A percentile compares a stretch with the other conserved stretches of the same genome.
Evolutionary conservation across 2,113 vertebrate species (phyloP).

Genomic region (human (Homo sapiens)): DNA sequence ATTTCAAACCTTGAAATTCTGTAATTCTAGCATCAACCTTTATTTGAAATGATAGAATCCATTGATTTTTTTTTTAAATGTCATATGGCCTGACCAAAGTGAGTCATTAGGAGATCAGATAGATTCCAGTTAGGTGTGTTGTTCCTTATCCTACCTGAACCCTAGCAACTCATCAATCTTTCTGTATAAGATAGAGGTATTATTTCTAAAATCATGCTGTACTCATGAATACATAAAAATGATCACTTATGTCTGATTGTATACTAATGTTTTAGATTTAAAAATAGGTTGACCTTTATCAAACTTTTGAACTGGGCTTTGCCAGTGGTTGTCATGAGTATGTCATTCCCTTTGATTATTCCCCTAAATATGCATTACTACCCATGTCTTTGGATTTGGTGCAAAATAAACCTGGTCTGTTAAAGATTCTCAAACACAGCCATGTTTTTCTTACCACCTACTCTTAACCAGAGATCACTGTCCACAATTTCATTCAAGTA

Average conservation of each 20-base stretch:
- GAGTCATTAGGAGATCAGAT: slow-evolving; percentile 22
- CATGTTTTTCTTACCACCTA: slow-evolving; percentile 1
- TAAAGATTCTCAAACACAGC: slow-evolving; percentile 20
- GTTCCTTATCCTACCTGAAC: neutral
- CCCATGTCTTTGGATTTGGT: slow-evolving; percentile 31
- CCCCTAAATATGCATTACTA: neutral
- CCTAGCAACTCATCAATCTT: slow-evolving; percentile 14
- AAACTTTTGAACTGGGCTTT: slow-evolving; percentile 35
- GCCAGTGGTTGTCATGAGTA: neutral
- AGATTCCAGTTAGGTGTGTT: slow-evolving; percentile 2
- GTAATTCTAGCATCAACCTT: slow-evolving; percentile 5
- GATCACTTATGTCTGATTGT: neutral
- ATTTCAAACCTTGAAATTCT: slow-evolving; percentile 35
- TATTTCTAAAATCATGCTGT: slow-evolving; percentile 5
- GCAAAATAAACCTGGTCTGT: neutral
- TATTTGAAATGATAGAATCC: slow-evolving; percentile 30
- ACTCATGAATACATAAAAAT: neutral
- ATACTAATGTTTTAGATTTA: slow-evolving; percentile 34
- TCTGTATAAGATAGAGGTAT: neutral
- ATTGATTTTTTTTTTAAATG: neutral
- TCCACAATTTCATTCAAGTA: slow-evolving; percentile 30
- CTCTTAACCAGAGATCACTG: slow-evolving; percentile 36
- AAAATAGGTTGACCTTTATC: slow-evolving; percentile 33
- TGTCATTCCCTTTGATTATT: neutral
- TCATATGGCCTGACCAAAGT: neutral